phyloP scores from a whole-genome alignment of 2,113 vertebrate genomes.

The Stegostoma tigrinum region DNA sequence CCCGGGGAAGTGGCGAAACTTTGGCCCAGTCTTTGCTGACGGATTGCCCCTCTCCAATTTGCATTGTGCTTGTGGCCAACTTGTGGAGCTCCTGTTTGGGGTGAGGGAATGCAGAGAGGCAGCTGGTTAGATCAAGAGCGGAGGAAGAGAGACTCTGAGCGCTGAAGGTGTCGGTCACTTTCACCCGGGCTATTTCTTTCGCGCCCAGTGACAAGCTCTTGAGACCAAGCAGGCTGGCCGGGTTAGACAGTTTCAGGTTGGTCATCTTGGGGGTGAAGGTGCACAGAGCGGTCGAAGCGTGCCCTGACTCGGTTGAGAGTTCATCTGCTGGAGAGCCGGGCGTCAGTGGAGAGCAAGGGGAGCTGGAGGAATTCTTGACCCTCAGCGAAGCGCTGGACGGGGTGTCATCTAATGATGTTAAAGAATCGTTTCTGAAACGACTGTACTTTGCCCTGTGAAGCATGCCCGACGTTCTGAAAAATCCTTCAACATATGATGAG shows the following conservation, averaged over 20 bases:
- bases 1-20: constrained; percentile 36
- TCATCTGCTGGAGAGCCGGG: constrained; percentile 52
- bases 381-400: constrained; percentile 44
- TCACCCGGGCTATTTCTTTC: constrained; percentile 57
- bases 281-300: constrained; percentile 63
- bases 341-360: constrained; percentile 52
- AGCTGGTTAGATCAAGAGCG: constrained; percentile 49
- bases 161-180: constrained; percentile 52
- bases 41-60: constrained; percentile 22
- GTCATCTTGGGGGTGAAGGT: constrained; percentile 74
- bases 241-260: constrained; percentile 68
- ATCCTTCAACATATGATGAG: constrained; percentile 56
- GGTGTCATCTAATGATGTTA: constrained; percentile 70
- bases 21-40: not conserved
- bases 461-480: constrained; percentile 70
- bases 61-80: not conserved
- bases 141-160: constrained; percentile 52
- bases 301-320: constrained; percentile 53
- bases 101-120: constrained; percentile 46
- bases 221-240: constrained; percentile 54
- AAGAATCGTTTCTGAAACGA: constrained; percentile 79
- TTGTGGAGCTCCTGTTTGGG: constrained; percentile 43
- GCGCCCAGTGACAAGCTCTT: constrained; percentile 64
- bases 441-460: constrained; percentile 90
- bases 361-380: constrained; percentile 41